Base-by-base conservation (phyloP, 2,113 vertebrate genomes). In the Mus spicilegus region DNA sequence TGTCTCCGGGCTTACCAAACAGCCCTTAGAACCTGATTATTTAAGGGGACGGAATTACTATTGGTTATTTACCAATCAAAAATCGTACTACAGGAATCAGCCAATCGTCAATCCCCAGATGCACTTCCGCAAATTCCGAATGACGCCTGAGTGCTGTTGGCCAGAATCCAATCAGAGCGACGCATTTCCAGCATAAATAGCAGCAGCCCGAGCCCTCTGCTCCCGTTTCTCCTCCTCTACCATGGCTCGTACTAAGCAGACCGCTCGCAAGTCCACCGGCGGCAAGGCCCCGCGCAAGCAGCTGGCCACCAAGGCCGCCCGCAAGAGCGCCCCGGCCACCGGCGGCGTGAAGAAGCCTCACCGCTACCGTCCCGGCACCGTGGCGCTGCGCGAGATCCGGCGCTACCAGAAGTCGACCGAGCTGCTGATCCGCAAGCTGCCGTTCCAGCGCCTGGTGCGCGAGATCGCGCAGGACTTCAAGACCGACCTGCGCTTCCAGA, bases 221-320 rank as follows among this genome's bases (percentile, higher is more conserved):
- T 1, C 1, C 11, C 0, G 14, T 20, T 9, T 14, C 33, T 3
- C 1, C 0, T 13, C 0, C 1, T 7, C 10, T 1, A 0, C 0
- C 0, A 95, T 97, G 95, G 96, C 97, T 0, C 95, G 95, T 0
- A 97, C 97, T 0, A 96, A 97, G 69, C 97, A 97, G 26, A 97
- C 96, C 0, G 97, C 96, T 0, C 96, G 96, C 26, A 91, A 91
- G 65, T 91, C 78, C 11, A 91, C 89, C 58, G 86, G 81, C 58
- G 81, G 81, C 72, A 97, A 96, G 33, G 90, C 67, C 14, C 67
- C 88, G 26, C 65, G 65, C 65, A 67, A 67, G 28, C 65, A 65
- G 26, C 63, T 69, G 67, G 67, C 67, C 30, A 69, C 67, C 30
- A 69, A 69, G 30, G 67, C 67, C 33, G 67, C 67, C 13, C 67